Conservation (phyloP, 2,797 vertebrate genomes). For the Pseudochirops corinnae region DNA sequence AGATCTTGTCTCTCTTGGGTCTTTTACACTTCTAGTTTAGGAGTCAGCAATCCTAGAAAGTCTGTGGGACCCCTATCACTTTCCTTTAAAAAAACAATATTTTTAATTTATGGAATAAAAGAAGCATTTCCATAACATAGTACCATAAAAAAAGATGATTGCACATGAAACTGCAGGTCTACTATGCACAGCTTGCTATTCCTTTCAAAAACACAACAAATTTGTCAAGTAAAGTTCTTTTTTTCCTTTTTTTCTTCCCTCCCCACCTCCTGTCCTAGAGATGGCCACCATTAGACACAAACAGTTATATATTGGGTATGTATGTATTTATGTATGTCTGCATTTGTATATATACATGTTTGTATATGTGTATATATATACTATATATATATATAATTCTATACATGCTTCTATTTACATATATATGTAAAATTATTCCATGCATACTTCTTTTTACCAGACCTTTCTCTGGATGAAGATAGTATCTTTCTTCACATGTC, state of each 20-base stretch:
- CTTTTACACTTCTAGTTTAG: background rate
- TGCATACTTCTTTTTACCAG: background rate
- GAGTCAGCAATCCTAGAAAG: background rate
- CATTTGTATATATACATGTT: too few species aligned
- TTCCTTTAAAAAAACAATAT: background rate
- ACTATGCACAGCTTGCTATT: background rate
- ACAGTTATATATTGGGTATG: background rate
- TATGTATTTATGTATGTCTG: too few species aligned
- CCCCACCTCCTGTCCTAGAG: background rate
- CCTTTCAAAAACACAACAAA: background rate
- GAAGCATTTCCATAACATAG: background rate
- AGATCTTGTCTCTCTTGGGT: background rate
- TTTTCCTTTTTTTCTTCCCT: background rate
- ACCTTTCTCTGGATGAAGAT: background rate
- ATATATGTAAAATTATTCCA: background rate
- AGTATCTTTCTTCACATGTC: background rate
- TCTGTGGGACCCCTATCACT: background rate
- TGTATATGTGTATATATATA: too few species aligned
- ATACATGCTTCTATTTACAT: too few species aligned
- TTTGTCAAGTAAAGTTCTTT: background rate
- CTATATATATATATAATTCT: too few species aligned
- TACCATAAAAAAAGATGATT: background rate
- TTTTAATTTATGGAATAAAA: background rate
- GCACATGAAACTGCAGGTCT: background rate
- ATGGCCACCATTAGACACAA: background rate